phyloP scores from a whole-genome alignment of 2,113 vertebrate species.

The Rhineura floridana region DNA sequence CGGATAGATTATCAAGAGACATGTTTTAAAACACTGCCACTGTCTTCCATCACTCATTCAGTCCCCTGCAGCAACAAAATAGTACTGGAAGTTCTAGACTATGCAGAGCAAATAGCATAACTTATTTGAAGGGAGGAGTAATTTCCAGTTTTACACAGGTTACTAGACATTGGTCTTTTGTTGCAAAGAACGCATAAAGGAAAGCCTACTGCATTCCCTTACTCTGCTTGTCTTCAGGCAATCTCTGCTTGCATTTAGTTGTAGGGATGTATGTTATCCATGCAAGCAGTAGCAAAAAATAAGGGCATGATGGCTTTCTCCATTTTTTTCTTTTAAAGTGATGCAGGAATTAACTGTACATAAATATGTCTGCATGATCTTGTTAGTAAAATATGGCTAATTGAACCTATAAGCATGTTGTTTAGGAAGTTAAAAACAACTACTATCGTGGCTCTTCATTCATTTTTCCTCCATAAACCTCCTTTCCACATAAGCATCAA shows the following conservation, averaged over 20 bases:
- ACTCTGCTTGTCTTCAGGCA: neutral
- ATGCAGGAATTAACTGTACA: neutral
- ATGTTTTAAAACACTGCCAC: neutral
- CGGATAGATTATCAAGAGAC: conserved; percentile 19
- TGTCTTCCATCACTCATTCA: neutral
- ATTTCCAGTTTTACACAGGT: conserved; percentile 12
- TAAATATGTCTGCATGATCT: neutral
- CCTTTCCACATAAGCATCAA: neutral
- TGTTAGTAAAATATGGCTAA: neutral
- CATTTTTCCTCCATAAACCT: fast-evolving
- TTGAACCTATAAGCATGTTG: neutral
- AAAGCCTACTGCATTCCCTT: neutral
- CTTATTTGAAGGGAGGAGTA: neutral
- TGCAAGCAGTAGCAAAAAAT: neutral
- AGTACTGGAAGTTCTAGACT: conserved; percentile 27
- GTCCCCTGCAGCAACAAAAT: neutral
- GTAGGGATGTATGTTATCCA: neutral
- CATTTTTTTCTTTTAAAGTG: neutral
- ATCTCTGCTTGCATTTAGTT: neutral
- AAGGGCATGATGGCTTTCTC: neutral
- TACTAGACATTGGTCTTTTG: conserved; percentile 2
- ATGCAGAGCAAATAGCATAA: neutral
- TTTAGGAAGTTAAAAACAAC: neutral
- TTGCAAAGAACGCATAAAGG: neutral
- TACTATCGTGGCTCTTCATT: neutral